Evolutionary conservation across 2,113 vertebrate species (phyloP).

Genomic region (Nothocercus julius): DNA sequence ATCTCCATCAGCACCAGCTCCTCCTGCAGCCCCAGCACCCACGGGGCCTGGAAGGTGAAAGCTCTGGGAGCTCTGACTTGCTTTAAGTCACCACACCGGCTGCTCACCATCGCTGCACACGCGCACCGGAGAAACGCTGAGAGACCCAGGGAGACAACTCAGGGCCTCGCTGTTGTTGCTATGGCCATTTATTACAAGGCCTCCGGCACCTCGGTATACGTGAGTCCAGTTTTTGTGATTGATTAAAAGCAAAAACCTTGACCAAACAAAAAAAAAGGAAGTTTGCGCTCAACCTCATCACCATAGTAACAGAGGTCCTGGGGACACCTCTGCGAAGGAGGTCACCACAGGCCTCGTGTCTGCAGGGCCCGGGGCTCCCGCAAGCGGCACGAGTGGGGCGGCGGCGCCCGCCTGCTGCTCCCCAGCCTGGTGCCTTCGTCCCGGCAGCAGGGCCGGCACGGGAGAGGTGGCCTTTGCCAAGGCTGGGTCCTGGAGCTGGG

Average conservation of each 20-base stretch:
- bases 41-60: neutral
- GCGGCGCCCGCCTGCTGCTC: rapidly evolving
- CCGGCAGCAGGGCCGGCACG: neutral
- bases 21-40: neutral
- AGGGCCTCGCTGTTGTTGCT: neutral
- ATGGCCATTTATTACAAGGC: neutral
- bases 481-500: neutral
- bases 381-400: neutral
- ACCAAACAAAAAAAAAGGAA: neutral
- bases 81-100: neutral
- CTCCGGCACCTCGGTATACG: neutral
- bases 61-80: neutral
- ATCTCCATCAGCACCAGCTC: neutral
- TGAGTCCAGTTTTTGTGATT: neutral
- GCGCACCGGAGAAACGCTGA: neutral
- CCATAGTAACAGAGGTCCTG: conserved; percentile 27
- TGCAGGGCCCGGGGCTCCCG: neutral
- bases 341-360: rapidly evolving
- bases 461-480: neutral
- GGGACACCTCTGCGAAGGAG: conserved; percentile 41
- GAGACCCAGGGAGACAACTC: neutral
- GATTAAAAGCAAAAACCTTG: conserved; percentile 38
- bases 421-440: neutral
- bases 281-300: conserved; percentile 29
- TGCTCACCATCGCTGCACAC: rapidly evolving